These are phyloP conservation scores for Argyrosomus regius DNA, from an alignment of 2,797 vertebrate genomes.

Conservation along the genomic window DNA sequence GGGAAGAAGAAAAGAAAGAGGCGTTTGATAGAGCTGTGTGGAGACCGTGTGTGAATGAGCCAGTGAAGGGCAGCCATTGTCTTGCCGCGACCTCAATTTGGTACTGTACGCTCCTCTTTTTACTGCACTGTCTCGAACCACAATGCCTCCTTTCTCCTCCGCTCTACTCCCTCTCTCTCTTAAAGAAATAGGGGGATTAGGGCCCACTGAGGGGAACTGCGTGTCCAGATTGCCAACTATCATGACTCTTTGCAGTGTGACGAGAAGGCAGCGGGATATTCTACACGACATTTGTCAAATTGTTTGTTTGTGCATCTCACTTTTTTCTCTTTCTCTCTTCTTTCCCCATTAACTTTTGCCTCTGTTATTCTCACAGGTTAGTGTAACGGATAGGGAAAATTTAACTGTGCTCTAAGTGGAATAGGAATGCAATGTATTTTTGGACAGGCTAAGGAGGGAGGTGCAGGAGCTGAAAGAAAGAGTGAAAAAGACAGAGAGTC, in stretches of 20 bases:
- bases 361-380: slow-evolving; percentile 7
- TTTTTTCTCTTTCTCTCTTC: neutral
- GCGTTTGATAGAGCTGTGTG: slow-evolving; percentile 97
- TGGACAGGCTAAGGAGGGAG: slow-evolving; percentile 41
- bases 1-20: slow-evolving; percentile 88
- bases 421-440: slow-evolving; percentile 53
- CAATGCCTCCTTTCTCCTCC: slow-evolving; percentile 96
- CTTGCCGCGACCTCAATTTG: slow-evolving; percentile 97
- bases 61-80: slow-evolving; percentile 98
- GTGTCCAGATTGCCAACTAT: slow-evolving; percentile 97
- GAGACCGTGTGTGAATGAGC: slow-evolving; percentile 93
- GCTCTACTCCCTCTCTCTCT: slow-evolving; percentile 85
- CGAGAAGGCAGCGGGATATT: slow-evolving; percentile 43
- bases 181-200: slow-evolving; percentile 95
- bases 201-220: slow-evolving; percentile 92
- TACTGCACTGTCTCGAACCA: slow-evolving; percentile 95
- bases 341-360: neutral
- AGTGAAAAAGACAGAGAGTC: slow-evolving; percentile 49
- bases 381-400: slow-evolving; percentile 20
- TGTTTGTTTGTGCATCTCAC: slow-evolving; percentile 16
- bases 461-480: slow-evolving; percentile 47
- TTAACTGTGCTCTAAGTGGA: slow-evolving; percentile 25
- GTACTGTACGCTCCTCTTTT: slow-evolving; percentile 97
- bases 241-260: slow-evolving; percentile 78
- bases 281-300: slow-evolving; percentile 12